Evolutionary conservation across 2,888 invertebrate genomes (phyloP).

Genomic region (Frankliniella fusca): DNA sequence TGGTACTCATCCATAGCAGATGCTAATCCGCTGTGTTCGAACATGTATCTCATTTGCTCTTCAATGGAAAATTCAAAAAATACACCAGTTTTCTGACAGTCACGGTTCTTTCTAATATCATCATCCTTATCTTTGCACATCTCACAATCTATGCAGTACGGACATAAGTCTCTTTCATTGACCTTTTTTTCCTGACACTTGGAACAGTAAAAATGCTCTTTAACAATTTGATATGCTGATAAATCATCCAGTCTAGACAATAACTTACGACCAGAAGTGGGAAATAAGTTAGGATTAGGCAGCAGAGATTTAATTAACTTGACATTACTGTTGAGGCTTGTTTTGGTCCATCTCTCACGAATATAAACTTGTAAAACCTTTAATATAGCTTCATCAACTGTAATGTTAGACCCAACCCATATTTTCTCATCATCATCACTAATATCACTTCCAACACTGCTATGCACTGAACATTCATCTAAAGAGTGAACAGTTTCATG

Average conservation of each 20-base stretch:
- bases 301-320: not conserved
- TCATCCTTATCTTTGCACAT: not conserved
- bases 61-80: slow-evolving; percentile 3
- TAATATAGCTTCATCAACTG: not conserved
- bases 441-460: not conserved
- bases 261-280: not conserved
- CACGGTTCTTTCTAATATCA: not conserved
- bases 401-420: not conserved
- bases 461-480: not conserved
- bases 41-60: not conserved
- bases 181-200: not conserved
- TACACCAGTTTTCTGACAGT: not conserved
- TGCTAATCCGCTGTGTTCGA: not conserved
- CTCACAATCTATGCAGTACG: not conserved
- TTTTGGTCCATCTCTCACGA: not conserved
- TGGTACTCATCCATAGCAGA: not conserved
- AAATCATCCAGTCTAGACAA: not conserved
- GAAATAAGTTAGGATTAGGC: not conserved
- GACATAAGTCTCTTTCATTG: not conserved
- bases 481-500: not conserved
- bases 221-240: not conserved
- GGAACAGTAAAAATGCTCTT: not conserved
- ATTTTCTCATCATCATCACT: not conserved
- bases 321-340: not conserved
- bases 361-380: not conserved